Conservation (phyloP, 2,797 vertebrate genomes). For the Thaleichthys pacificus region DNA sequence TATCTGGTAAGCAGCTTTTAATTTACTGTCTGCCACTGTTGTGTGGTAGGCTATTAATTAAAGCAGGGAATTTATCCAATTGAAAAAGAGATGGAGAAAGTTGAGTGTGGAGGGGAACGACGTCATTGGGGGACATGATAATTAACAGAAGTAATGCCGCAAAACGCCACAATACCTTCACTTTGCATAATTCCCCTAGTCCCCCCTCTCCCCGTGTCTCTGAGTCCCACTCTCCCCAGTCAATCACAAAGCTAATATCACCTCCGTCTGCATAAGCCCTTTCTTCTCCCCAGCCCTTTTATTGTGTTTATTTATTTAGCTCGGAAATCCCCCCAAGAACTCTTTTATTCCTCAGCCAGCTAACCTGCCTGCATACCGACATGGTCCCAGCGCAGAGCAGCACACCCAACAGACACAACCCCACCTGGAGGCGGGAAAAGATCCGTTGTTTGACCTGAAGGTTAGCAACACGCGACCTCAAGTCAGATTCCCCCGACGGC, state of each 20-base stretch:
- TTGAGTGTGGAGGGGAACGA: constrained; percentile 37
- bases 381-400: constrained; percentile 28
- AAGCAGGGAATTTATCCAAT: constrained; percentile 76
- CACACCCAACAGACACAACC: constrained; percentile 53
- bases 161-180: constrained; percentile 61
- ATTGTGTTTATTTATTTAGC: constrained; percentile 77
- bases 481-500: no score
- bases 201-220: constrained; percentile 37
- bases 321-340: constrained; percentile 66
- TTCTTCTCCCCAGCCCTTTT: constrained; percentile 61
- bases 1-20: constrained; percentile 58
- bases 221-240: constrained; percentile 71
- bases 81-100: constrained; percentile 65
- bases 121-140: constrained; percentile 56
- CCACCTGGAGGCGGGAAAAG: constrained; percentile 57
- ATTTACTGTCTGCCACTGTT: constrained; percentile 67
- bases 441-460: constrained; percentile 59
- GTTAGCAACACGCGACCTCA: constrained; percentile 6
- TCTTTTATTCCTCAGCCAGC: constrained; percentile 51
- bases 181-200: constrained; percentile 18
- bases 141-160: constrained; percentile 67
- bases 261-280: constrained; percentile 63
- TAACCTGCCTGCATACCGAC: constrained; percentile 67
- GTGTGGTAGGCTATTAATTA: constrained; percentile 72
- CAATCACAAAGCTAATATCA: constrained; percentile 79